Percentiles rank a stretch among this genome's conserved stretches.
Conservation (phyloP, 2,113 vertebrate genomes). For the Pipra filicauda region DNA sequence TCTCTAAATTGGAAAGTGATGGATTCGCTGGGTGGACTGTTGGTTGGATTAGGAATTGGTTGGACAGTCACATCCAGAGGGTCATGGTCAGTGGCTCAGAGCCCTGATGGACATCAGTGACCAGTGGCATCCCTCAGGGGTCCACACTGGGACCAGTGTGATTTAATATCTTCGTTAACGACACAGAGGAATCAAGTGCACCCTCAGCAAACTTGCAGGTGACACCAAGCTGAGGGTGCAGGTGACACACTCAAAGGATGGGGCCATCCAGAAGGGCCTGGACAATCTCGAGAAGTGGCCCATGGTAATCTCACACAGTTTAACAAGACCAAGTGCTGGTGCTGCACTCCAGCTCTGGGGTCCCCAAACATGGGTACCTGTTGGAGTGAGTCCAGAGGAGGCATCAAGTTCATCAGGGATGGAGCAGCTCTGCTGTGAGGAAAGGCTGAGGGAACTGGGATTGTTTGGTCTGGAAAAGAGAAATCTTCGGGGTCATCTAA, state of each 20-base stretch:
- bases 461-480: background rate
- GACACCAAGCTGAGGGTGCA: background rate
- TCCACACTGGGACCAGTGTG: background rate
- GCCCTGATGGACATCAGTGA: background rate
- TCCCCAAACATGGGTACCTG: background rate
- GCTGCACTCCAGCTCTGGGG: background rate
- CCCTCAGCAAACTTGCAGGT: background rate
- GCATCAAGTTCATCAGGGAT: background rate
- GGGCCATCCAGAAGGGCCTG: background rate
- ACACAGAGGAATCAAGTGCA: background rate
- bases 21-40: background rate
- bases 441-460: too few relatives aligned
- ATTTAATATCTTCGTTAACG: background rate
- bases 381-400: background rate
- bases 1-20: background rate
- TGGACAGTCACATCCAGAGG: background rate
- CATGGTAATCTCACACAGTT: background rate
- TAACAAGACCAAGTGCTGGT: background rate
- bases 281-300: background rate
- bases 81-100: background rate
- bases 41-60: background rate
- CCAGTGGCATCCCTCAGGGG: background rate
- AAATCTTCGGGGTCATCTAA: rapidly evolving
- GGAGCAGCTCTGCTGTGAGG: rapidly evolving
- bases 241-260: background rate